Conservation (phyloP, 2,797 vertebrate genomes). For the Myripristis murdjan region DNA sequence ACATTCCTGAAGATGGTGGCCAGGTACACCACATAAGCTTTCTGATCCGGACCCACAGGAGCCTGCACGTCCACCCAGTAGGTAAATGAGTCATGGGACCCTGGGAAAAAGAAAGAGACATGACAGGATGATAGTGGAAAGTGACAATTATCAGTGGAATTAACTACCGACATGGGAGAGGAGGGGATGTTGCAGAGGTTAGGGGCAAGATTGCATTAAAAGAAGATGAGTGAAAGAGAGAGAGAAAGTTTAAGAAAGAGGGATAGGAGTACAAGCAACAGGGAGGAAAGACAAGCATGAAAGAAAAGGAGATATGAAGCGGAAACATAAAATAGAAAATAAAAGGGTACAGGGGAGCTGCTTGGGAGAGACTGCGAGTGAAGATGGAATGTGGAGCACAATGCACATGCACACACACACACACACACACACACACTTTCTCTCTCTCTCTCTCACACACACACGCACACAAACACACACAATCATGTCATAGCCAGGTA, state of each 20-base stretch:
- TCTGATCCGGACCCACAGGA: constrained; percentile 96
- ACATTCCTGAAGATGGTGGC: constrained; percentile 90
- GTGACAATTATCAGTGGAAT: neutral
- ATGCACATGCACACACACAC: too few species aligned
- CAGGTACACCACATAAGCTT: constrained; percentile 91
- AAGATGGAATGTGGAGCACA: too few species aligned
- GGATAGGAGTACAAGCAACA: neutral
- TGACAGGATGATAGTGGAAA: neutral
- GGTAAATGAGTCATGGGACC: constrained; percentile 98
- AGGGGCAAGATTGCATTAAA: neutral
- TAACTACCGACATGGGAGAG: neutral
- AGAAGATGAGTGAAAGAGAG: neutral
- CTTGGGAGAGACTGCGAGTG: neutral
- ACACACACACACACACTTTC: too few species aligned
- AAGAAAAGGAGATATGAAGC: neutral
- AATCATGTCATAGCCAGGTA: too few species aligned
- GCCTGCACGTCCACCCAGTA: constrained; percentile 97
- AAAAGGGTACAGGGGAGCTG: neutral
- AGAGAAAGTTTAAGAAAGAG: neutral
- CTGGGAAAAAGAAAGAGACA: constrained; percentile 72
- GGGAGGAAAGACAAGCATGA: neutral
- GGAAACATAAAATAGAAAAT: neutral
- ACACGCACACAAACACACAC: too few species aligned
- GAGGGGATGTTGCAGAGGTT: neutral
- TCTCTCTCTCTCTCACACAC: too few species aligned